Percentiles rank a stretch among this genome's conserved stretches.
Conservation (phyloP, 2,113 vertebrate species). For the Vicugna pacos region DNA sequence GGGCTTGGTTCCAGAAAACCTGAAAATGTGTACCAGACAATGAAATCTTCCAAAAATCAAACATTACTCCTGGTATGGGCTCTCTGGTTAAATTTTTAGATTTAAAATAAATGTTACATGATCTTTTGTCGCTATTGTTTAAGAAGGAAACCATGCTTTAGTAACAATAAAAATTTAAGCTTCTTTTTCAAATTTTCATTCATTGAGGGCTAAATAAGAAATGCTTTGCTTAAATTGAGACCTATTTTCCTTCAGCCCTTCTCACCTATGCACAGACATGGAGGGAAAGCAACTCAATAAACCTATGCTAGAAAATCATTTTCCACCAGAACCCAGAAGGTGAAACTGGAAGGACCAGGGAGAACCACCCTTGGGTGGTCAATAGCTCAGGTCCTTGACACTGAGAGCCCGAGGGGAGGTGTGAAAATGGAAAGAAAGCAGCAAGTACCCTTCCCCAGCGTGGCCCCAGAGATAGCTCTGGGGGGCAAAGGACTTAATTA, state of each 20-base stretch:
- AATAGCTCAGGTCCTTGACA: background rate
- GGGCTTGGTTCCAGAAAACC: constrained; percentile 96
- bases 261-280: background rate
- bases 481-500: background rate
- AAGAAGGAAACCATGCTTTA: background rate
- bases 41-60: constrained; percentile 12
- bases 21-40: constrained; percentile 80
- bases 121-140: background rate
- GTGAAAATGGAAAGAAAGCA: background rate
- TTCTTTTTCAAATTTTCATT: constrained; percentile 12
- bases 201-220: background rate
- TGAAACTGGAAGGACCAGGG: background rate
- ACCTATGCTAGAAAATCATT: background rate
- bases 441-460: too few relatives aligned
- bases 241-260: background rate
- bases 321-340: background rate
- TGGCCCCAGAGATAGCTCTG: background rate
- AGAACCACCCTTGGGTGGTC: too few relatives aligned
- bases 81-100: background rate
- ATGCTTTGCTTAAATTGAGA: background rate
- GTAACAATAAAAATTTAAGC: background rate
- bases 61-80: background rate
- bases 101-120: background rate
- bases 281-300: background rate
- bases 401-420: background rate